Evolutionary conservation across 2,797 vertebrate genomes (phyloP), one percentile per base, ranked within the genome.

Genomic region (Scarus forsteni): DNA sequence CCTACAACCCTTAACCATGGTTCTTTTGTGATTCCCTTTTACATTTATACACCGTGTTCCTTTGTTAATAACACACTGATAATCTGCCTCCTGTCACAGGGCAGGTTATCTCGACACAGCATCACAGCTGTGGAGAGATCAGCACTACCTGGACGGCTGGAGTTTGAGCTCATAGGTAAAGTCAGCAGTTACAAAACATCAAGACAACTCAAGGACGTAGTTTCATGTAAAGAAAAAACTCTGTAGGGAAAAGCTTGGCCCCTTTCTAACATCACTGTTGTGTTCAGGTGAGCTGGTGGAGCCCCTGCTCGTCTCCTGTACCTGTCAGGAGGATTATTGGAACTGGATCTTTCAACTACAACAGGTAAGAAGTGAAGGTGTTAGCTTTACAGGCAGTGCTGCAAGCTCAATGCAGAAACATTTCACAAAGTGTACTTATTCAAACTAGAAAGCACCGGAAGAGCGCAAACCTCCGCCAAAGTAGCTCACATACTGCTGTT

Each of bases 341-440:
- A 93, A 80, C 85, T 95, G 94, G 94, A 92, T 95, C 59, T 96
- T 96, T 73, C 92, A 94, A 9, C 79, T 96, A 71, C 95, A 96
- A 60, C 92, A 95, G 94, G 96, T 95, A 2, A 89, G 68, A 68
- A 39, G 46, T 36, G 34, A 5, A 14, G 27, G 27, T 27, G 27
- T 27, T 27, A 27, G 2, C 27, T 27, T 27, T 27, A 27, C 27
- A 27, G 27, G 27, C 27, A 27, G 27, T 2, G 27, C 27, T 27
- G 27, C 27, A 27, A 4, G 27, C 27, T 27, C 27, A 27, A 27
- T 4, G 2, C 27, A 27, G 27, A 27, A 27, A 27, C 27, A n/a
- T n/a, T n/a, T n/a, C n/a, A 27, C 27, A 27, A 27, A 27, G 27
- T 27, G 27, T 27, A 27, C 4, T 27, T 27, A 27, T 27, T 27